Percentiles rank a stretch among this genome's conserved stretches.
Evolutionary conservation across 2,888 invertebrate species (phyloP).

Genomic region (Mythimna loreyi): DNA sequence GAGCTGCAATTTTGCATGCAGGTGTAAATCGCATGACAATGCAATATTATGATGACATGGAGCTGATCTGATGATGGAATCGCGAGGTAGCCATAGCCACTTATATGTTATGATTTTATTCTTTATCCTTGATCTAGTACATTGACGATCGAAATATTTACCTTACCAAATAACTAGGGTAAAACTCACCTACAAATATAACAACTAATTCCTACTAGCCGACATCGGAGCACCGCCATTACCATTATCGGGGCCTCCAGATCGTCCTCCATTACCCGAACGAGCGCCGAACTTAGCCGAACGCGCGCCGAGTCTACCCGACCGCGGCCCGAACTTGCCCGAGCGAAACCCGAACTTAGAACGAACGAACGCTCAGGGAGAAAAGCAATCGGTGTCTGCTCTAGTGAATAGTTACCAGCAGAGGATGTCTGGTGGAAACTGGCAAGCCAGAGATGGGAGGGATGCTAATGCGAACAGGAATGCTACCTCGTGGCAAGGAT

Average conservation of each 20-base stretch:
- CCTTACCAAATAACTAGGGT: too few relatives aligned
- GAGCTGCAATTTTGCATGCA: too few relatives aligned
- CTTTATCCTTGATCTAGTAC: too few relatives aligned
- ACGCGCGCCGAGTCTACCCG: constrained; percentile 72
- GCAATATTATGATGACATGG: too few relatives aligned
- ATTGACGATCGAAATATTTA: too few relatives aligned
- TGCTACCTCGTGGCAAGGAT: constrained; percentile 60
- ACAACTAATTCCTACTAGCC: constrained; percentile 64
- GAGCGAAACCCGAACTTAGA: constrained; percentile 59
- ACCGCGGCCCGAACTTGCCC: constrained; percentile 69
- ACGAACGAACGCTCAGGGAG: constrained; percentile 59
- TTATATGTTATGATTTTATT: too few relatives aligned
- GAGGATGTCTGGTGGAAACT: constrained; percentile 75
- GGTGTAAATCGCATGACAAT: too few relatives aligned
- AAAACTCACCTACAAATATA: constrained; percentile 23
- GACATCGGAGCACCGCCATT: constrained; percentile 80
- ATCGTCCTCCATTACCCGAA: constrained; percentile 71
- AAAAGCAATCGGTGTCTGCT: constrained; percentile 81
- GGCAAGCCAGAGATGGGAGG: constrained; percentile 71
- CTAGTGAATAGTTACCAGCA: constrained; percentile 87
- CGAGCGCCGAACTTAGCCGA: constrained; percentile 69
- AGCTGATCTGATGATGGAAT: too few relatives aligned
- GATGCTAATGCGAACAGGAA: constrained; percentile 73
- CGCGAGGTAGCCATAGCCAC: too few relatives aligned
- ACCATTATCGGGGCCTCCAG: constrained; percentile 79